These are phyloP conservation scores for Drosophila hydei DNA, from an alignment of 1,140 invertebrate genomes.

Conservation along the genomic window DNA sequence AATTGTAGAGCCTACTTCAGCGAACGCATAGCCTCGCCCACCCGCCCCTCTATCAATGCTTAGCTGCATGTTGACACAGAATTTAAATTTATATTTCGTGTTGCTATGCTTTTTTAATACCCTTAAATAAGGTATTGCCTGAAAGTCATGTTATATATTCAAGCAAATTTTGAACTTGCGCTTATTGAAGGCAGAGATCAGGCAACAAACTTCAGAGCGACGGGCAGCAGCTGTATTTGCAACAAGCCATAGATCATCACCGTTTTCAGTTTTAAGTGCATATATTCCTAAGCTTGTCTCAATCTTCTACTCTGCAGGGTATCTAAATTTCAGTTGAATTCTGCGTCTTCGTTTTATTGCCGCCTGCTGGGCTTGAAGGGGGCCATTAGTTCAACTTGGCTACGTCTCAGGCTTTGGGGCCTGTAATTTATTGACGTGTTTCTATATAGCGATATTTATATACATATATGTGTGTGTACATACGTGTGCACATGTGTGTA, in stretches of 20 bases:
- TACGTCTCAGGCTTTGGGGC: conserved; percentile 41
- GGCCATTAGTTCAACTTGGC: conserved; percentile 64
- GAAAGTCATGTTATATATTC: not conserved
- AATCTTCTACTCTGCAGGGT: not conserved
- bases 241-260: too few species aligned
- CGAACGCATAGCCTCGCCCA: not conserved
- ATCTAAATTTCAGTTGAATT: conserved; percentile 13
- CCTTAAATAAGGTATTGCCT: not conserved
- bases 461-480: conserved; percentile 2
- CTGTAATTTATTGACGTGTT: conserved; percentile 74
- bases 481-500: conserved; percentile 6
- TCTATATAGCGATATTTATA: conserved; percentile 61
- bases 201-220: too few species aligned
- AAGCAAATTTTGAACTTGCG: too few species aligned
- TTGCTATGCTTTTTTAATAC: conserved; percentile 51
- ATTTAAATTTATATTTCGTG: conserved; percentile 77
- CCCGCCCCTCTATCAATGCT: conserved; percentile 7
- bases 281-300: not conserved
- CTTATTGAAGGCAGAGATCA: too few species aligned
- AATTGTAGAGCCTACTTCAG: conserved; percentile 45
- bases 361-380: not conserved
- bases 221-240: too few species aligned
- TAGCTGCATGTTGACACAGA: conserved; percentile 71
- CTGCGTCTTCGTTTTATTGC: not conserved
- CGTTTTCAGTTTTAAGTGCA: too few species aligned